Base-by-base conservation (phyloP, 2,888 invertebrate species). In the Eustalomyia histrio region DNA sequence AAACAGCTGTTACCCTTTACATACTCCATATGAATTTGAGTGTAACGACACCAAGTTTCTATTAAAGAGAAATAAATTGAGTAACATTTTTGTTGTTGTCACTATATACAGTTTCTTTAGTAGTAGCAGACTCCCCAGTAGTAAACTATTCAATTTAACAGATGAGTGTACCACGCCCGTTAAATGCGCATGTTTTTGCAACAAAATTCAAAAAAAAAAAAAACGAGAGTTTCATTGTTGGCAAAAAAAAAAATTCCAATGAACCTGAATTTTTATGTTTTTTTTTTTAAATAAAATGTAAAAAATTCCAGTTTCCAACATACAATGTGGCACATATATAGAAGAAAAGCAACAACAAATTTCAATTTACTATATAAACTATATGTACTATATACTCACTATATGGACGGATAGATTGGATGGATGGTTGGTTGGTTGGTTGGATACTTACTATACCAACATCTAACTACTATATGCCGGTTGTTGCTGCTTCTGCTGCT, bases 111-210 rank as follows among this genome's bases (percentile, higher is more conserved):
- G 14, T 14, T 39, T 39, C 12, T 1, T 39, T 39, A 1, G 0
- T 39, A 1, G 0, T 6, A 39, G 14, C 39, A 39, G 39, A 39
- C 14, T 12, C 39, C 39, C 39, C 4, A 39, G 39, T 12, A 39
- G 14, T 39, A 50, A 69, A 76, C 67, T 67, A 68, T 67, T 18
- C 2, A 58, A 16, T 12, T 60, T 72, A 35, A 72, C 65, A 78
- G 60, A 71, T 72, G 68, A 76, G 79, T 71, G 76, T 79, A 84
- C 83, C 84, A 84, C 84, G 83, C 84, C 84, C 84, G 84, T 83
- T 33, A 33, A 78, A 57, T 82, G 84, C 84, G 84, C 84, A 84
- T 74, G 82, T 79, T 72, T 79, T 52, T 17, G 14, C 39, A 39
- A 14, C 12, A 39, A 39, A 65, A n/a, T n/a, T n/a, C n/a, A n/a